phyloP scores from a whole-genome alignment of 2,797 vertebrate genomes.

The Euthynnus affinis region DNA sequence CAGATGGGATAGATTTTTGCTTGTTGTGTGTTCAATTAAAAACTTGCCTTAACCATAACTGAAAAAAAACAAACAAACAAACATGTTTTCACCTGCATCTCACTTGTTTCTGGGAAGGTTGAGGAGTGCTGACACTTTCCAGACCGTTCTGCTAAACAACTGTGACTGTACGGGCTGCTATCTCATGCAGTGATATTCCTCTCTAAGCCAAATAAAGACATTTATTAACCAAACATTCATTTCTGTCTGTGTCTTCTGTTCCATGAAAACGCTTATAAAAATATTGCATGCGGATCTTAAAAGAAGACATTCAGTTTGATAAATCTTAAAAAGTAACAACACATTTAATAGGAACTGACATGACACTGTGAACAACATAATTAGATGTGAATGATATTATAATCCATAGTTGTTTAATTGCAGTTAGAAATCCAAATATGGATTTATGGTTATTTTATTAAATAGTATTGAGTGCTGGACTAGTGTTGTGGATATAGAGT shows the following conservation, averaged over 20 bases:
- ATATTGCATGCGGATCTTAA: neutral
- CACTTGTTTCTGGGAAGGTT: conserved; percentile 69
- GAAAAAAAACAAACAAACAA: conserved; percentile 63
- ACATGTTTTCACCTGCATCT: conserved; percentile 71
- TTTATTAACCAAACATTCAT: conserved; percentile 84
- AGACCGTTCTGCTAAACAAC: conserved; percentile 80
- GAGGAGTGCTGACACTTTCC: conserved; percentile 72
- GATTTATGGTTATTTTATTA: too few relatives aligned
- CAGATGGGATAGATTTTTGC: conserved; percentile 81
- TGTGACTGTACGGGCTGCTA: conserved; percentile 84
- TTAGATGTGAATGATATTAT: too few relatives aligned
- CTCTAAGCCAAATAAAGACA: conserved; percentile 90
- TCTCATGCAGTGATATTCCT: conserved; percentile 81
- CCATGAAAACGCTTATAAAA: neutral
- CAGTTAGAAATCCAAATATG: too few relatives aligned
- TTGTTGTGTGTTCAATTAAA: conserved; percentile 81
- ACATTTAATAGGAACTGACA: too few relatives aligned
- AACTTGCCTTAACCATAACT: conserved; percentile 85
- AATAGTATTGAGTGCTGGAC: too few relatives aligned
- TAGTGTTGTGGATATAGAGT: too few relatives aligned
- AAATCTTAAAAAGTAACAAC: too few relatives aligned
- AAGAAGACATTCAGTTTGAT: too few relatives aligned
- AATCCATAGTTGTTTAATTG: too few relatives aligned
- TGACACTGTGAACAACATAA: too few relatives aligned
- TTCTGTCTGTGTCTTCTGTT: conserved; percentile 21